Percentiles rank a stretch among this genome's conserved stretches.
Evolutionary conservation across 37 sponge, comb jelly and placozoan genomes (phyloP).

Genomic region (Amphimedon queenslandica): DNA sequence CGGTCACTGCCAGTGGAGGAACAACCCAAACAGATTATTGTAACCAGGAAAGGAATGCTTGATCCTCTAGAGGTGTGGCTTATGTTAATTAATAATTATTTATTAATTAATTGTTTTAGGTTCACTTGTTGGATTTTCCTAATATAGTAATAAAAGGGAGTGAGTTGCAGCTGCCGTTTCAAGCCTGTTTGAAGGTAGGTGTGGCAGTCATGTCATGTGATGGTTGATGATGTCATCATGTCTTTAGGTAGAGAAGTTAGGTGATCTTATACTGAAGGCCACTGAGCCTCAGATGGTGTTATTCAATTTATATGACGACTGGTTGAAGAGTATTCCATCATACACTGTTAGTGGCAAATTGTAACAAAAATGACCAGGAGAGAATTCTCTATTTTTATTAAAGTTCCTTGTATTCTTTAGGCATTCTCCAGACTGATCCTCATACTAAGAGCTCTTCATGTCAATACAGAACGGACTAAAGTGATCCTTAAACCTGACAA

Average conservation of each 20-base stretch:
- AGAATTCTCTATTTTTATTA: background rate
- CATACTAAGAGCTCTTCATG: constrained; percentile 97
- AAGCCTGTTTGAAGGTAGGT: constrained; percentile 94
- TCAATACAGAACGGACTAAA: constrained; percentile 97
- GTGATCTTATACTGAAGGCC: constrained; percentile 97
- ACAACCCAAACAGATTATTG: constrained; percentile 99
- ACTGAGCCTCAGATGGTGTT: constrained; percentile 99
- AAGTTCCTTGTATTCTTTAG: constrained; percentile 26
- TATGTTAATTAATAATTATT: background rate
- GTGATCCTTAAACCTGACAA: constrained; percentile 98
- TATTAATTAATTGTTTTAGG: constrained; percentile 21
- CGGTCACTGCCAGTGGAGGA: constrained; percentile 99
- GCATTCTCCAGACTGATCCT: constrained; percentile 96
- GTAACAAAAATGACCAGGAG: background rate
- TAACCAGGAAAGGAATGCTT: constrained; percentile 98
- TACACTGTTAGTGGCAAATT: constrained; percentile 89
- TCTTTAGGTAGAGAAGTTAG: constrained; percentile 91
- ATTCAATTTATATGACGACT: constrained; percentile 99
- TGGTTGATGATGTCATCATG: background rate
- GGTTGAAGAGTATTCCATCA: constrained; percentile 99
- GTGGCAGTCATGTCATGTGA: background rate
- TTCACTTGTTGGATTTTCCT: constrained; percentile 98
- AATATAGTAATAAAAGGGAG: constrained; percentile 99
- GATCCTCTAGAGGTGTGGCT: constrained; percentile 90
- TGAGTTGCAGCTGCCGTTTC: constrained; percentile 99